These are phyloP conservation scores for Himalopsyche kuldschensis DNA, from an alignment of 2,888 invertebrate genomes.

Conservation along the genomic window DNA sequence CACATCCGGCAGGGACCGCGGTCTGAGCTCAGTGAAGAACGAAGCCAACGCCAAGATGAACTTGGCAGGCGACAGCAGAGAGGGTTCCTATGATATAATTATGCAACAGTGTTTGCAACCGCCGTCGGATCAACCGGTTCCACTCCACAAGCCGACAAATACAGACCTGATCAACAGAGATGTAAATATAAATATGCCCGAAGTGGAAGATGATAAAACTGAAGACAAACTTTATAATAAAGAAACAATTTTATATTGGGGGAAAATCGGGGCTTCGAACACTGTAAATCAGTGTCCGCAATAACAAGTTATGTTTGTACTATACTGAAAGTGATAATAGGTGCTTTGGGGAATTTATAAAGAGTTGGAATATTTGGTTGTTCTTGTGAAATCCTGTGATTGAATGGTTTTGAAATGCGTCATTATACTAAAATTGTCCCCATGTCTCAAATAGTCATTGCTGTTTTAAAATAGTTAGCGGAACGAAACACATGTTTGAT, in stretches of 20 bases:
- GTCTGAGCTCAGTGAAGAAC: slow-evolving; percentile 11
- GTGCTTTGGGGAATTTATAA: not conserved
- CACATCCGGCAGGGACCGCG: not conserved
- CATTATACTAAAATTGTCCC: not conserved
- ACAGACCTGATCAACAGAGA: slow-evolving; percentile 15
- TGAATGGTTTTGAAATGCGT: not conserved
- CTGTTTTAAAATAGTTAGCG: no score
- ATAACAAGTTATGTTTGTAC: not conserved
- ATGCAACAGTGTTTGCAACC: slow-evolving; percentile 29
- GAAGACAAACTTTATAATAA: slow-evolving; percentile 38
- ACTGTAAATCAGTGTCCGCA: slow-evolving; percentile 17
- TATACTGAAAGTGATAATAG: not conserved
- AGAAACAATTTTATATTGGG: slow-evolving; percentile 37
- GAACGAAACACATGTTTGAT: no score
- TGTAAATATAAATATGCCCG: slow-evolving; percentile 27
- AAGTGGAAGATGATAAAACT: not conserved
- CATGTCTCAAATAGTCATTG: not conserved
- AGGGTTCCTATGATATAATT: slow-evolving; percentile 21
- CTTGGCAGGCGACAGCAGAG: not conserved
- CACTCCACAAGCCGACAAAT: slow-evolving; percentile 24
- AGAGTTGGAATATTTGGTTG: not conserved
- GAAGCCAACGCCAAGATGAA: slow-evolving; percentile 19
- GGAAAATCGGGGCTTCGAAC: slow-evolving; percentile 24
- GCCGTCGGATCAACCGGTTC: slow-evolving; percentile 9
- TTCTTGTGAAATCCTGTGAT: not conserved